These are phyloP conservation scores for Paramuricea clavata DNA, from an alignment of 92 coral and sea anemone genomes.

Conservation along the genomic window DNA sequence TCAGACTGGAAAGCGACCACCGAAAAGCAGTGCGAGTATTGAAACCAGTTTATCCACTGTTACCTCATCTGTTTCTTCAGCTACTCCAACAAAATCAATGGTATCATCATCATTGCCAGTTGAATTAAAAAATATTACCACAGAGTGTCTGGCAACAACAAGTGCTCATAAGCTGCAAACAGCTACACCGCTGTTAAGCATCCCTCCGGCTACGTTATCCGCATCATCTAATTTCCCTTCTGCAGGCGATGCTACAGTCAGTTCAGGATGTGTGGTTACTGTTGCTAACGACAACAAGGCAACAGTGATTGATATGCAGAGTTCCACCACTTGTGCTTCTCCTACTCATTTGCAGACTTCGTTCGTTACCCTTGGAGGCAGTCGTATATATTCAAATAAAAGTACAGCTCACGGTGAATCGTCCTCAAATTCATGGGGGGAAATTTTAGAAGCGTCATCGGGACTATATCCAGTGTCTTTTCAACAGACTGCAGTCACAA, in stretches of 20 bases:
- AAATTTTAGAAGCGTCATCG: background rate
- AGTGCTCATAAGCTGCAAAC: background rate
- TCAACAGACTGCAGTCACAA: background rate
- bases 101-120: background rate
- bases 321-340: background rate
- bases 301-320: background rate
- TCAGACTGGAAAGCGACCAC: background rate
- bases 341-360: background rate
- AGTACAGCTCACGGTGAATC: background rate
- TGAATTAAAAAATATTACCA: background rate
- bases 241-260: background rate
- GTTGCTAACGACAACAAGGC: background rate
- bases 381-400: background rate
- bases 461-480: background rate
- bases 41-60: background rate
- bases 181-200: background rate
- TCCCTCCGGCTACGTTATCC: background rate
- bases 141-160: background rate
- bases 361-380: background rate
- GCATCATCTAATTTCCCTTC: background rate
- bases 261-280: background rate
- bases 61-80: conserved; percentile 2
- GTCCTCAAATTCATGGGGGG: background rate
- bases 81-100: background rate
- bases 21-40: background rate